These are phyloP conservation scores for Trachelus tabidus DNA, from an alignment of 2,888 invertebrate genomes.

Conservation along the genomic window DNA sequence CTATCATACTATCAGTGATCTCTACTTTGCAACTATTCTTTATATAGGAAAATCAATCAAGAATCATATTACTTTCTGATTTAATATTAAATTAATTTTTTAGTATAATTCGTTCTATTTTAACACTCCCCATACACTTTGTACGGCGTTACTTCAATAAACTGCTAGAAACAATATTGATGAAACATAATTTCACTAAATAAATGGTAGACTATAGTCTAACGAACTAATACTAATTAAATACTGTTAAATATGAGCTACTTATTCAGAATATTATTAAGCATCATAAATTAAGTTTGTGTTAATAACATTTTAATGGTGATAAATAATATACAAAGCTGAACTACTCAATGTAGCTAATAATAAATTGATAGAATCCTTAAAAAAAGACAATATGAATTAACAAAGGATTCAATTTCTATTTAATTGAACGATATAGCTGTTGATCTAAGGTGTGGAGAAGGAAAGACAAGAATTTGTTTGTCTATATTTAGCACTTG, in stretches of 20 bases:
- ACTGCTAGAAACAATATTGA: neutral
- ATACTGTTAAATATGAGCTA: neutral
- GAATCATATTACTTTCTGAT: neutral
- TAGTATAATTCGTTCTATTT: neutral
- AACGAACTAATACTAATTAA: neutral
- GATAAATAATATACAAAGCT: neutral
- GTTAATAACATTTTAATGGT: neutral
- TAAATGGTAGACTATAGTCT: neutral
- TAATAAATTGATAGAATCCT: neutral
- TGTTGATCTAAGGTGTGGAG: neutral
- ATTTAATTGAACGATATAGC: neutral
- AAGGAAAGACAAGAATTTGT: neutral
- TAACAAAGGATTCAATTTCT: neutral
- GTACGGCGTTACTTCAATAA: neutral
- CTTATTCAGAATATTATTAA: neutral
- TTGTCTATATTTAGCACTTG: neutral
- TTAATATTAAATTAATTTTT: neutral
- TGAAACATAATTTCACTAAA: neutral
- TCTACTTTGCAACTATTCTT: neutral
- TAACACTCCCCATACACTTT: neutral
- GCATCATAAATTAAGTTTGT: neutral
- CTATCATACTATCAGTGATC: neutral
- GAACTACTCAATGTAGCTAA: neutral
- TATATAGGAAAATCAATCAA: neutral
- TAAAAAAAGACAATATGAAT: neutral